Evolutionary conservation across 2,888 invertebrate species (phyloP).

Genomic region (Physocephala rufipes): DNA sequence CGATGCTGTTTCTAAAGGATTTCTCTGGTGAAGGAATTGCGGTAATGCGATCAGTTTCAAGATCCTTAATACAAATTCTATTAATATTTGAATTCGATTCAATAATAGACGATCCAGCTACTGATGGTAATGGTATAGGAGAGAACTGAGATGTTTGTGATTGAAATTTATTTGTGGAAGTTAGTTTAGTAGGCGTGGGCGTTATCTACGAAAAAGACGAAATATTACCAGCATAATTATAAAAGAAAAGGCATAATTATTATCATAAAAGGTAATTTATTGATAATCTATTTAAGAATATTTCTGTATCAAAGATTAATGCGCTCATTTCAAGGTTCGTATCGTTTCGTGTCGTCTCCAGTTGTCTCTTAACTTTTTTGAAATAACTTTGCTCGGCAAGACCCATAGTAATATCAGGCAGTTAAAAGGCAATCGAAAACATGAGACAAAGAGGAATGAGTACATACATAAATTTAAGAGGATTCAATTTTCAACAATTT

Average conservation of each 20-base stretch:
- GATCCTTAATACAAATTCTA: conserved; percentile 44
- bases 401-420: too few species aligned
- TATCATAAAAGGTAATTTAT: background rate
- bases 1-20: conserved; percentile 36
- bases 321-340: too few species aligned
- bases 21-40: conserved; percentile 19
- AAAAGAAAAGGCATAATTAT: conserved; percentile 7
- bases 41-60: conserved; percentile 34
- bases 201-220: conserved; percentile 50
- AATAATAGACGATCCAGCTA: conserved; percentile 36
- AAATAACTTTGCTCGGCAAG: too few species aligned
- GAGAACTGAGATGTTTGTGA: conserved; percentile 42
- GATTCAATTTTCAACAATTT: too few species aligned
- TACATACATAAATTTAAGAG: too few species aligned
- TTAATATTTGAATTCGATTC: conserved; percentile 38
- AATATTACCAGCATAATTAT: conserved; percentile 38
- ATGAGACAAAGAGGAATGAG: too few species aligned
- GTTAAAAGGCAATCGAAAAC: too few species aligned
- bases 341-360: too few species aligned
- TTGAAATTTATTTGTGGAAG: conserved; percentile 41
- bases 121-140: conserved; percentile 25
- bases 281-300: too few species aligned
- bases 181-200: conserved; percentile 52
- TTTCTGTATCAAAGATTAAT: too few species aligned
- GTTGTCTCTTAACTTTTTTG: too few species aligned